A percentile compares a stretch with the other conserved stretches of the same genome.
phyloP scores from a whole-genome alignment of 2,113 vertebrate genomes.

The Neotragus moschatus region DNA sequence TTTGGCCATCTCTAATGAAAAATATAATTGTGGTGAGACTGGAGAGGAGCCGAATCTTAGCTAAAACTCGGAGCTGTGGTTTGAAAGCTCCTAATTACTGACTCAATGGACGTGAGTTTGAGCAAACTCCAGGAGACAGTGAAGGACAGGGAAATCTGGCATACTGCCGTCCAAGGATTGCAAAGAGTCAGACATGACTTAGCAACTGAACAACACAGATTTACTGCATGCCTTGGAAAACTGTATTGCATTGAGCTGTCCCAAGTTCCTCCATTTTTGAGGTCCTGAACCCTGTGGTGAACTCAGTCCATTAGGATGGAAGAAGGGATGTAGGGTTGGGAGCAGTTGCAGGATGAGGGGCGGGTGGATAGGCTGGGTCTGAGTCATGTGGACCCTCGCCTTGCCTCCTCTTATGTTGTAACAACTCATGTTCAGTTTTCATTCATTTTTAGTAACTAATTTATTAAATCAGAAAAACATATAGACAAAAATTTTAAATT shows the following conservation, averaged over 20 bases:
- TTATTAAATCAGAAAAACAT: not conserved
- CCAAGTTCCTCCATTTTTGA: not conserved
- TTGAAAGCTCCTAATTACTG: not conserved
- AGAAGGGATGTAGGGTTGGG: not conserved
- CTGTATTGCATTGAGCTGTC: not conserved
- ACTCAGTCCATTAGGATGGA: not conserved
- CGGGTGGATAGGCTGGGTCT: accelerated
- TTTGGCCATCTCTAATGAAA: not conserved
- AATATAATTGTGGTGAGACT: not conserved
- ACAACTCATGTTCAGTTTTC: not conserved
- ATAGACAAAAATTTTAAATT: not conserved
- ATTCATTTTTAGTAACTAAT: not conserved
- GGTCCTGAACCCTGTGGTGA: not conserved
- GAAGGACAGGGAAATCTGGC: not conserved
- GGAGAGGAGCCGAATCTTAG: not conserved
- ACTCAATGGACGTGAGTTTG: not conserved
- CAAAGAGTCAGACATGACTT: not conserved
- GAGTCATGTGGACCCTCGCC: not conserved
- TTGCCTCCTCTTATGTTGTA: not conserved
- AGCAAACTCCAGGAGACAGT: not conserved
- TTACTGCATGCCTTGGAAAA: not conserved
- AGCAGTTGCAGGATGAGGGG: not conserved
- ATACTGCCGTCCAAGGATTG: not conserved
- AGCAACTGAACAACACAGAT: not conserved
- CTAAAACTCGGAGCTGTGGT: not conserved